Evolutionary conservation across 2,797 vertebrate genomes (phyloP), one percentile per base, ranked within the genome.

Genomic region (Phoxinus dragarum): DNA sequence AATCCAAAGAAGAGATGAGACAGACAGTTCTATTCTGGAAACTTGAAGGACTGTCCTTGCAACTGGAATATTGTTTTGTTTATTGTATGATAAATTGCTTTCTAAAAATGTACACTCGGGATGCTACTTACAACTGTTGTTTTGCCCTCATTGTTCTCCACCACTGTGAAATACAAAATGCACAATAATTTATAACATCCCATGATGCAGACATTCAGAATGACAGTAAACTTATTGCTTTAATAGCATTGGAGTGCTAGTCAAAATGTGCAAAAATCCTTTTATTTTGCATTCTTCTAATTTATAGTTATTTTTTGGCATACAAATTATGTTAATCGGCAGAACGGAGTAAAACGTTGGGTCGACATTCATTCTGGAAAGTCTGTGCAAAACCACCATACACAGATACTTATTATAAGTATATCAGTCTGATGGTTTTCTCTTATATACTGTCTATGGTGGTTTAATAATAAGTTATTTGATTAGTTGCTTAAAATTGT

Each of bases 141-240:
- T 82, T 94, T 93, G 9, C 87, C 93, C 1, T 95, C 94, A 76
- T 90, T 80, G 10, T 89, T 92, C 86, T 94, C 93, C 81, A 94
- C 92, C 89, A 96, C 95, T 96, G 91, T 42, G 88, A 91, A 84
- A 90, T 19, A 90, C 10, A 90, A 52, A 2, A 44, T 0, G 6
- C 21, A 69, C 44, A 74, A n/a, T 14, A 34, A n/a, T 77, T 38
- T 23, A 69, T 4, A n/a, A 68, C 36, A 52, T 34, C 4, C 42
- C 4, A 6, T 34, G 59, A 47, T 17, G 12, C 3, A 59, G 10
- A 59, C 16, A 40, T 44, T 59, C 17, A 34, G 1, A 72, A 56
- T 12, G 12, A 73, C 38, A 9, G 12, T 17, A 40, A 69, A 40
- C 36, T n/a, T n/a, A 11, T 44, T 4, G 36, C 21, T 42, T 40